A percentile compares a stretch with the other conserved stretches of the same genome.
phyloP scores from a whole-genome alignment of 2,888 invertebrate species.

The Belgica antarctica region DNA sequence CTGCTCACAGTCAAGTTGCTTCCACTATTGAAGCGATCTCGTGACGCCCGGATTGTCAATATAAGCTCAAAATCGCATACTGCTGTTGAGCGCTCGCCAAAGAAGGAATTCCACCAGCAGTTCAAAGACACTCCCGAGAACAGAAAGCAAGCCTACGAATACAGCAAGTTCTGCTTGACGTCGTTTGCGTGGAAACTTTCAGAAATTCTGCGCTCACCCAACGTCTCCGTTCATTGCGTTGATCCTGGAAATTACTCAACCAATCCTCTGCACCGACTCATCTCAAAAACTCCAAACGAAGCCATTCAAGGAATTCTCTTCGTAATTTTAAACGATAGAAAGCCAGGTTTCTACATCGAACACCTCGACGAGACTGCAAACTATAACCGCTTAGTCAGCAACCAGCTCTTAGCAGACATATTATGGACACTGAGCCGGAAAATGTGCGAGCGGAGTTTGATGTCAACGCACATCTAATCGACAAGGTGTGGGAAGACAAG shows the following conservation, averaged over 20 bases:
- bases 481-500: slow-evolving; percentile 44
- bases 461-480: slow-evolving; percentile 36
- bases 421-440: slow-evolving; percentile 43
- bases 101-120: slow-evolving; percentile 45
- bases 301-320: slow-evolving; percentile 47
- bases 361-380: slow-evolving; percentile 19
- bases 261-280: slow-evolving; percentile 52
- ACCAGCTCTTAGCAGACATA: slow-evolving; percentile 26
- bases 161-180: slow-evolving; percentile 46
- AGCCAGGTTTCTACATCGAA: slow-evolving; percentile 35
- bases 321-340: slow-evolving; percentile 22
- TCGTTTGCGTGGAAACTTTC: slow-evolving; percentile 44
- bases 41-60: slow-evolving; percentile 55
- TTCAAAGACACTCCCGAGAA: slow-evolving; percentile 43
- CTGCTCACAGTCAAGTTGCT: slow-evolving; percentile 56
- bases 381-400: slow-evolving; percentile 32
- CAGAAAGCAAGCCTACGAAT: slow-evolving; percentile 44
- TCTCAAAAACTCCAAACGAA: slow-evolving; percentile 53
- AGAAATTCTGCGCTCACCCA: slow-evolving; percentile 48
- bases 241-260: slow-evolving; percentile 56
- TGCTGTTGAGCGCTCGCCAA: slow-evolving; percentile 31
- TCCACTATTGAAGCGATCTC: slow-evolving; percentile 52
- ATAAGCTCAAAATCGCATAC: slow-evolving; percentile 55
- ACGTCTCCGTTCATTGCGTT: slow-evolving; percentile 53
- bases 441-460: slow-evolving; percentile 43